Percentiles rank a stretch among this genome's conserved stretches.
phyloP scores from a whole-genome alignment of 2,797 vertebrate species.

The Sardinella longiceps region DNA sequence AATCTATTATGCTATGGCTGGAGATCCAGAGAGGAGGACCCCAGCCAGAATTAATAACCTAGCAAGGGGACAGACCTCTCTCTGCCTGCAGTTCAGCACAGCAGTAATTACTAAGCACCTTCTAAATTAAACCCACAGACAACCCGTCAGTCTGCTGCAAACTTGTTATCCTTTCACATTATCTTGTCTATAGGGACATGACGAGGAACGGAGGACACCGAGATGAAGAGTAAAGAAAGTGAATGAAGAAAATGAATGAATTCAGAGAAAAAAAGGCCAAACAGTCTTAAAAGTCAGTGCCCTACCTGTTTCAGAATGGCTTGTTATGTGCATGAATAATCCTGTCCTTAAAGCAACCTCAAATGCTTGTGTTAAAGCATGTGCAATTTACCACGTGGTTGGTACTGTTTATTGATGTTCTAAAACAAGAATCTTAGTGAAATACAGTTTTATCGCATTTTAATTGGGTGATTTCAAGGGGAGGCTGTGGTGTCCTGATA shows the following conservation, averaged over 20 bases:
- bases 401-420: no score
- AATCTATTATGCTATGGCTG: background rate
- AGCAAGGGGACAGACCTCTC: background rate
- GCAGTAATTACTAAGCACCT: background rate
- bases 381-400: no score
- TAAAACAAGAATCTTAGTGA: no score
- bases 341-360: no score
- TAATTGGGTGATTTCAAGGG: no score
- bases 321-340: no score
- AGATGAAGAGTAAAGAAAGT: background rate
- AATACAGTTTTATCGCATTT: no score
- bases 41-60: background rate
- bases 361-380: no score
- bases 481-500: no score
- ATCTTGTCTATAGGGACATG: background rate
- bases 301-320: no score
- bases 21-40: background rate
- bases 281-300: no score
- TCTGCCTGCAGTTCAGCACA: background rate
- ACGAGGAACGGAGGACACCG: background rate
- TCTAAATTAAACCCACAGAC: constrained; percentile 14
- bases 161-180: constrained; percentile 7
- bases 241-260: background rate
- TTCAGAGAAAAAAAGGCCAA: no score
- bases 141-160: background rate